phyloP scores from a whole-genome alignment of 2,888 invertebrate species.

The Gasteruption jaculator region DNA sequence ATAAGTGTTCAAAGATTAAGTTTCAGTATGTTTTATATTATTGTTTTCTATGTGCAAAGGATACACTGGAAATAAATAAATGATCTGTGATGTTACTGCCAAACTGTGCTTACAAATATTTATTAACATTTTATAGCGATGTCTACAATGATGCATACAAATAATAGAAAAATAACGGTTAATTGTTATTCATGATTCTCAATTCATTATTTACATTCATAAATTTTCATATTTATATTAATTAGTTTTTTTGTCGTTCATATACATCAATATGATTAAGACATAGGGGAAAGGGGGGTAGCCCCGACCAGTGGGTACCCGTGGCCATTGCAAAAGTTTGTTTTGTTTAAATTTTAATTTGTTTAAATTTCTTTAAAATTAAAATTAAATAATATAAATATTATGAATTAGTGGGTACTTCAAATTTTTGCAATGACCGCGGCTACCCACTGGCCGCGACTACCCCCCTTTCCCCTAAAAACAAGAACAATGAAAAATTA shows the following conservation, averaged over 20 bases:
- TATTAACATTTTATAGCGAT: conserved; percentile 1
- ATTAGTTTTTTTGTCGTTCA: conserved; percentile 1
- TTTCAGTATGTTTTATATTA: neutral
- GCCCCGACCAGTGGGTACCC: too few relatives aligned
- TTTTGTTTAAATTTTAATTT: too few relatives aligned
- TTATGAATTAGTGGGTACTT: neutral
- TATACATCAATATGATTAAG: neutral
- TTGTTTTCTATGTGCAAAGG: conserved; percentile 1
- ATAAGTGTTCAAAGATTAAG: neutral
- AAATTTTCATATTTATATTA: conserved; percentile 1
- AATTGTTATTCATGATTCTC: conserved; percentile 1
- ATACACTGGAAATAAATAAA: neutral
- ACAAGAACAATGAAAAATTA: conserved; percentile 4
- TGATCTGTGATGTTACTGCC: conserved; percentile 1
- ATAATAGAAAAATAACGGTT: neutral
- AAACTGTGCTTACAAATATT: conserved; percentile 1
- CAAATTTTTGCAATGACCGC: too few relatives aligned
- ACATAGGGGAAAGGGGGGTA: too few relatives aligned
- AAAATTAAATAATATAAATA: neutral
- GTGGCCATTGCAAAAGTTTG: too few relatives aligned
- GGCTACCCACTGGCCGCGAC: too few relatives aligned
- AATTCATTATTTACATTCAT: conserved; percentile 1
- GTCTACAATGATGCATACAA: conserved; percentile 1
- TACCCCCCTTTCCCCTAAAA: too few relatives aligned
- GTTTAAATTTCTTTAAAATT: too few relatives aligned